Base-by-base conservation (phyloP, 2,113 vertebrate genomes). In the Acanthochromis polyacanthus region DNA sequence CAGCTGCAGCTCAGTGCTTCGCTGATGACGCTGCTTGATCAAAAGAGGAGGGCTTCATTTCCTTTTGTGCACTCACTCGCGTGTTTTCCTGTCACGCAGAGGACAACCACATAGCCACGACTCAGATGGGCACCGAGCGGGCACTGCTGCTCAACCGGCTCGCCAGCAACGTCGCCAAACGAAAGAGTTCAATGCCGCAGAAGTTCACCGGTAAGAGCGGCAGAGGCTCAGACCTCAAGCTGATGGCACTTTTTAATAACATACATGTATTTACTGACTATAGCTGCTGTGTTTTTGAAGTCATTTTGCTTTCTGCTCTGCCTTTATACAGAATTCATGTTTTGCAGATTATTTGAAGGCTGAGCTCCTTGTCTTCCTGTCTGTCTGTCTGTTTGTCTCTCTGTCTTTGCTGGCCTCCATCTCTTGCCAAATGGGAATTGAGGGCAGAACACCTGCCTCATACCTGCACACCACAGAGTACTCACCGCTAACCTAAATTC, bases 151-250 rank as follows among this genome's bases (percentile, higher is more conserved):
- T 98, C 89, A 97, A 98, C 94, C 94, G 96, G 90, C 94, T 98
- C 81, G 97, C 97, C 11, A 98, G 95, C 96, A 98, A 97, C 85
- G 97, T 98, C 52, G 97, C 97, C 91, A 98, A 97, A 85, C 91
- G 97, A 83, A 98, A 98, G 95, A 97, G 97, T 88, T 96, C 97
- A 25, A 97, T 98, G 97, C 97, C 97, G 36, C 97, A 98, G 92
- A 98, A 97, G 93, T 98, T 98, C 88, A 97, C 97, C 38, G 97
- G 97, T 98, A 96, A 97, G 96, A 93, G 85, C 32, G 51, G 15
- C 63, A 43, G 1, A 15, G 40, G 4, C 53, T 10, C 17, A 40
- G 25, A 60, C n/a, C 53, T 67, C 17, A 23, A 22, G 12, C 30
- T 25, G 65, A 1, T 11, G 12, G 12, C 40, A 36, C 32, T 36